Base-by-base conservation (phyloP, 2,113 vertebrate genomes). In the Podarcis muralis region DNA sequence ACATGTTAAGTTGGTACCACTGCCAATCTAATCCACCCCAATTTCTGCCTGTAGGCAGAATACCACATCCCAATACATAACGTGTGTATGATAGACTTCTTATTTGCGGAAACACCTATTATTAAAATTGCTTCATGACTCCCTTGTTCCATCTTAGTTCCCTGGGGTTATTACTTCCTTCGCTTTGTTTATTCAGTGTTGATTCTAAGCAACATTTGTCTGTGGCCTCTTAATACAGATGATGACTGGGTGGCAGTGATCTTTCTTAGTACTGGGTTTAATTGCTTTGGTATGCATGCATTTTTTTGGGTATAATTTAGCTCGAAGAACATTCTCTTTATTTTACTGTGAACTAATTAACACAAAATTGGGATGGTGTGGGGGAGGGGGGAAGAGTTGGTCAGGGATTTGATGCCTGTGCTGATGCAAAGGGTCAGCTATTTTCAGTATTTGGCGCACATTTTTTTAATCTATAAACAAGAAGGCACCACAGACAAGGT, bases 401-500 rank as follows among this genome's bases (percentile, higher is more conserved):
- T 83, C 83, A 78, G 71, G 74, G 83, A 57, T 79, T 82, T 89
- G 77, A 87, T 68, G 68, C 82, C 88, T 87, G 77, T 88, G 27
- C 0, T 90, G 72, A 81, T 59, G 27, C 43, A 53, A 40, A 86
- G 72, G 62, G 62, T 76, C 48, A 91, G 92, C 69, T 84, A 35
- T 74, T 40, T 87, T 40, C 59, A 23, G 74, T 89, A 84, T 91
- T 93, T 88, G 74, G 81, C 74, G 78, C 91, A 76, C 7, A 90
- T 71, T 71, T 68, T 92, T 32, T 32, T 18, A 62, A 53, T 11
- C 12, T 53, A 53, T 53, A 90, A 65, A 80, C 32, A 0, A 16
- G 0, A 66, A 18, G 86, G 92, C 88, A 92, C 92, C 68, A 20
- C 82, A 68, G 71, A 53, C 68, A 83, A 16, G 5, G 48, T 85